A percentile compares a stretch with the other conserved stretches of the same genome.
Evolutionary conservation across 2,113 vertebrate genomes (phyloP).

Genomic region (Sander vitreus): DNA sequence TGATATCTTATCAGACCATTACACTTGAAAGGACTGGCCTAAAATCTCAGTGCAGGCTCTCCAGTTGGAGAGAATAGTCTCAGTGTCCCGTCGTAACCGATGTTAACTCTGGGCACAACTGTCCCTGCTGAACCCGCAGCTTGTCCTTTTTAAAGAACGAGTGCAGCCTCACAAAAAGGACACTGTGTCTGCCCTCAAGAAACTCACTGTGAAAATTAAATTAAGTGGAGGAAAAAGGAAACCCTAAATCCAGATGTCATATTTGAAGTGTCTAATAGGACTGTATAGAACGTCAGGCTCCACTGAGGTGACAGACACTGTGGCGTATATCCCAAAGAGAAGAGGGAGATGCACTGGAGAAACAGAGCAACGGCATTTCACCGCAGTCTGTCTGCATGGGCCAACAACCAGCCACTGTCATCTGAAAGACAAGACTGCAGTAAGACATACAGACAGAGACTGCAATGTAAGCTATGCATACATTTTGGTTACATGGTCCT

Average conservation of each 20-base stretch:
- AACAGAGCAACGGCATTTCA: constrained; percentile 41
- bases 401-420: constrained; percentile 51
- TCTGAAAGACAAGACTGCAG: constrained; percentile 56
- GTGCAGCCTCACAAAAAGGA: constrained; percentile 54
- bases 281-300: constrained; percentile 53
- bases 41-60: constrained; percentile 38
- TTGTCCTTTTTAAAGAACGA: constrained; percentile 58
- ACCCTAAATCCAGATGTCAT: constrained; percentile 65
- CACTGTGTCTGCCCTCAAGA: constrained; percentile 42
- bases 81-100: constrained; percentile 41
- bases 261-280: constrained; percentile 66
- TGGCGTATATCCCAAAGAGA: constrained; percentile 46
- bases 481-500: background rate
- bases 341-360: constrained; percentile 43
- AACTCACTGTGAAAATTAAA: constrained; percentile 51
- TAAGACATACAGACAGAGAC: constrained; percentile 18
- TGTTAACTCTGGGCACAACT: constrained; percentile 58
- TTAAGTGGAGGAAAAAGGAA: constrained; percentile 49
- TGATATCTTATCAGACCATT: constrained; percentile 50
- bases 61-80: constrained; percentile 41
- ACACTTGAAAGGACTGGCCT: constrained; percentile 52
- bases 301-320: constrained; percentile 67
- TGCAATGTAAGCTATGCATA: background rate
- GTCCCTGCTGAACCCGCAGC: constrained; percentile 50
- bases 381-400: constrained; percentile 43